A percentile compares a stretch with the other conserved stretches of the same genome.
phyloP scores from a whole-genome alignment of 2,113 vertebrate genomes.

The Eptesicus fuscus region DNA sequence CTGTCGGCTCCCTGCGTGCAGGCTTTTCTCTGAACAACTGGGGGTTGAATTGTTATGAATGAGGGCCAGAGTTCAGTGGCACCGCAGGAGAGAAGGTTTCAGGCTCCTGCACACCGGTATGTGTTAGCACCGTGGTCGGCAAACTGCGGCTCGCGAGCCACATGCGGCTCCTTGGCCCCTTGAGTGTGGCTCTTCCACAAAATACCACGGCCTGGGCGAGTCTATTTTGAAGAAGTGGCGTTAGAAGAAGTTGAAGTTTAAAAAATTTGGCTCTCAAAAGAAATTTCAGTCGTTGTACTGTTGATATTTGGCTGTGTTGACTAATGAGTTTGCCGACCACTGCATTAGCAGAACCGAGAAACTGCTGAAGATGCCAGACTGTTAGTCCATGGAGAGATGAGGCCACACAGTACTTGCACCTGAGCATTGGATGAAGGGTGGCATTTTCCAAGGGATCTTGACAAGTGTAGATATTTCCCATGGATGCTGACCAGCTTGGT shows the following conservation, averaged over 20 bases:
- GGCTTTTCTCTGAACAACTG: background rate
- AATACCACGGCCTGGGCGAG: no score
- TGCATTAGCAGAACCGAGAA: background rate
- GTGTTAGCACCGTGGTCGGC: no score
- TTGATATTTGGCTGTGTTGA: no score
- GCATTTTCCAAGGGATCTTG: background rate
- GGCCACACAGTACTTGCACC: accelerated
- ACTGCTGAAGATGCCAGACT: background rate
- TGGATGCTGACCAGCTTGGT: background rate
- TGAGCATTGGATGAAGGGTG: background rate
- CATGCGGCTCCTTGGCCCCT: no score
- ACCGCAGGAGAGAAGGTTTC: background rate
- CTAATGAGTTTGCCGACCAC: no score
- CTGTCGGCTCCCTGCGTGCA: background rate
- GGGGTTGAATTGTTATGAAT: background rate
- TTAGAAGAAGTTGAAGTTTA: no score
- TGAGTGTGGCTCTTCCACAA: no score
- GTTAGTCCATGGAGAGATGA: no score
- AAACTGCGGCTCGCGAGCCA: no score
- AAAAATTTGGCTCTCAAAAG: no score
- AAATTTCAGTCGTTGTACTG: no score
- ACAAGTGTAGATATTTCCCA: background rate
- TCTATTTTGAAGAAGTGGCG: no score
- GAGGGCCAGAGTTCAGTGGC: background rate
- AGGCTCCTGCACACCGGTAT: background rate